phyloP scores from a whole-genome alignment of 2,888 invertebrate species.

The Augochlorella aurata region DNA sequence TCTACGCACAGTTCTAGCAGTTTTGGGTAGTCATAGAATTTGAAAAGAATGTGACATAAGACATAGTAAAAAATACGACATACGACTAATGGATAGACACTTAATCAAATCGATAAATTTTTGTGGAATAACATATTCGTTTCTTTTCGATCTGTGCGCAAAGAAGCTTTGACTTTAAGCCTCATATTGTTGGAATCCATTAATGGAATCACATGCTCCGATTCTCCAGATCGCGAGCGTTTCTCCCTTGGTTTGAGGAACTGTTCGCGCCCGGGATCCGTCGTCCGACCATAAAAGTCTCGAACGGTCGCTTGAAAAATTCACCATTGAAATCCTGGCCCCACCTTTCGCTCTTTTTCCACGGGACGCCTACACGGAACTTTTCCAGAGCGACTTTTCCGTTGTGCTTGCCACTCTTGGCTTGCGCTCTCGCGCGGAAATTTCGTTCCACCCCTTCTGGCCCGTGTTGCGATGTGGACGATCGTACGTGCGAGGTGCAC shows the following conservation, averaged over 20 bases:
- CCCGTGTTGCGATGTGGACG: background rate
- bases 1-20: no score
- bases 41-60: no score
- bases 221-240: background rate
- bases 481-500: background rate
- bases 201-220: background rate
- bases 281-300: slow-evolving; percentile 8
- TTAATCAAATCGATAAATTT: no score
- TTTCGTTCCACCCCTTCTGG: slow-evolving; percentile 40
- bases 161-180: background rate
- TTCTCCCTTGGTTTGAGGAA: background rate
- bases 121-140: no score
- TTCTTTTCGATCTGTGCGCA: background rate
- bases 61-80: no score
- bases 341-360: slow-evolving; percentile 19
- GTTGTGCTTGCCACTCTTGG: slow-evolving; percentile 46
- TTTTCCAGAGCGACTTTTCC: slow-evolving; percentile 49
- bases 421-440: slow-evolving; percentile 46
- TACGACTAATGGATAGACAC: no score
- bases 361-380: slow-evolving; percentile 43
- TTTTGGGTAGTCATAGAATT: no score
- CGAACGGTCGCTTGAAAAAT: slow-evolving; percentile 24
- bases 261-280: background rate
- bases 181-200: background rate
- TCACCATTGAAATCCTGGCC: slow-evolving; percentile 37